These are phyloP conservation scores for Synergus itoensis DNA, from an alignment of 2,888 invertebrate species.

Conservation along the genomic window DNA sequence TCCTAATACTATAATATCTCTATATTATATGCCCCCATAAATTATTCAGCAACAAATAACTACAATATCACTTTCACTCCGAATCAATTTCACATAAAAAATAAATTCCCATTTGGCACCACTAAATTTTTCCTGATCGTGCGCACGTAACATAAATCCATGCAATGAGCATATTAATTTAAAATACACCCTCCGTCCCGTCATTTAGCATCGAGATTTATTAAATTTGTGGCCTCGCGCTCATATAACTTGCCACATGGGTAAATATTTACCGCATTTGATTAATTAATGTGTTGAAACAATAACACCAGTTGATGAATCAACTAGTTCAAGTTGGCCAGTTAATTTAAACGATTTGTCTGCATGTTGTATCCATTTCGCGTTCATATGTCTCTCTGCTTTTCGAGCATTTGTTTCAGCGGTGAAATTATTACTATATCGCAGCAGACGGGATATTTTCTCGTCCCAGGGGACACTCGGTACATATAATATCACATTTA, in stretches of 20 bases:
- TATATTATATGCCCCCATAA: background rate
- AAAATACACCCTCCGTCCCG: background rate
- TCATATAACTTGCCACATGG: constrained; percentile 30
- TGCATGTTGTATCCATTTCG: background rate
- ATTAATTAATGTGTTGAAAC: constrained; percentile 26
- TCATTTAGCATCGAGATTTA: constrained; percentile 20
- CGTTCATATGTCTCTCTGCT: background rate
- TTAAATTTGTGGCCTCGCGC: constrained; percentile 31
- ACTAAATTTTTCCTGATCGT: constrained; percentile 16
- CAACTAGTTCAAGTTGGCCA: background rate
- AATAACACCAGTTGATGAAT: constrained; percentile 6
- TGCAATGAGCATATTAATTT: background rate
- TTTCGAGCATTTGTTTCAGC: background rate
- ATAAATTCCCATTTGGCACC: constrained; percentile 16
- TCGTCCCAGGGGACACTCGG: background rate
- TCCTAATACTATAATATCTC: background rate
- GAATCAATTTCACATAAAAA: constrained; percentile 14
- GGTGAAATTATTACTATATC: background rate
- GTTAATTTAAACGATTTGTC: background rate
- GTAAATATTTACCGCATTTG: constrained; percentile 28
- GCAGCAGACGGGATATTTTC: background rate
- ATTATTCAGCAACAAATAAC: background rate
- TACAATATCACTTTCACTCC: constrained; percentile 1
- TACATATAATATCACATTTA: background rate
- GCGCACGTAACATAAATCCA: background rate